These are phyloP conservation scores for Drosophila quinaria DNA, from an alignment of 2,888 invertebrate genomes.

Conservation along the genomic window DNA sequence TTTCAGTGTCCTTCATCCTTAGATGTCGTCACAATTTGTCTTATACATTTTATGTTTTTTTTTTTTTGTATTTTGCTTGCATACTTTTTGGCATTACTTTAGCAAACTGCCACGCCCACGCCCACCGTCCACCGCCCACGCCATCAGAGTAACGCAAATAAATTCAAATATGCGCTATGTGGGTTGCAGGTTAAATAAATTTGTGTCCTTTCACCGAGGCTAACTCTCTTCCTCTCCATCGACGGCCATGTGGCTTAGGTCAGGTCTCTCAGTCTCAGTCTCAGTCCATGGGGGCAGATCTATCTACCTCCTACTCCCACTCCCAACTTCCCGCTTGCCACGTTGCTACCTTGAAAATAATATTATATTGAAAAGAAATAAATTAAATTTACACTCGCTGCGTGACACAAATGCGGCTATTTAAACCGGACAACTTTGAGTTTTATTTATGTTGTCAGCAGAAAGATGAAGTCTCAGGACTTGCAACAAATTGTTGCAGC, in stretches of 20 bases:
- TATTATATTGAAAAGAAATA: slow-evolving; percentile 28
- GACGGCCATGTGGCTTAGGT: slow-evolving; percentile 46
- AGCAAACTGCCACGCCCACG: slow-evolving; percentile 28
- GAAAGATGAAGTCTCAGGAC: background rate
- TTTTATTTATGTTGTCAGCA: slow-evolving; percentile 1
- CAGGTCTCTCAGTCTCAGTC: slow-evolving; percentile 20
- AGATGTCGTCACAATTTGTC: slow-evolving; percentile 61
- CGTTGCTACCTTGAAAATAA: slow-evolving; percentile 32
- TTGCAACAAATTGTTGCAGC: slow-evolving; percentile 4
- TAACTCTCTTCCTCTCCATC: slow-evolving; percentile 8
- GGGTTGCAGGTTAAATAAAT: slow-evolving; percentile 79
- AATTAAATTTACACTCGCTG: slow-evolving; percentile 47
- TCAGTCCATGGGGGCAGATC: slow-evolving; percentile 2
- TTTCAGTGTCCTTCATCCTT: slow-evolving; percentile 34
- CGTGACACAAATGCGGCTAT: slow-evolving; percentile 46
- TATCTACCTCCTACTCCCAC: background rate
- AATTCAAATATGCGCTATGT: slow-evolving; percentile 75
- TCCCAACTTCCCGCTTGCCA: background rate
- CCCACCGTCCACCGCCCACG: slow-evolving; percentile 12
- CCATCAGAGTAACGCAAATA: slow-evolving; percentile 62
- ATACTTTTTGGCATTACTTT: slow-evolving; percentile 70
- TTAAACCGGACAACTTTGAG: slow-evolving; percentile 33
- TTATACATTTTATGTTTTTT: slow-evolving; percentile 25
- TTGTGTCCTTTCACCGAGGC: slow-evolving; percentile 48
- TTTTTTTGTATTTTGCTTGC: slow-evolving; percentile 35